Conservation (phyloP, 2,797 vertebrate species). For the Myotis myotis region DNA sequence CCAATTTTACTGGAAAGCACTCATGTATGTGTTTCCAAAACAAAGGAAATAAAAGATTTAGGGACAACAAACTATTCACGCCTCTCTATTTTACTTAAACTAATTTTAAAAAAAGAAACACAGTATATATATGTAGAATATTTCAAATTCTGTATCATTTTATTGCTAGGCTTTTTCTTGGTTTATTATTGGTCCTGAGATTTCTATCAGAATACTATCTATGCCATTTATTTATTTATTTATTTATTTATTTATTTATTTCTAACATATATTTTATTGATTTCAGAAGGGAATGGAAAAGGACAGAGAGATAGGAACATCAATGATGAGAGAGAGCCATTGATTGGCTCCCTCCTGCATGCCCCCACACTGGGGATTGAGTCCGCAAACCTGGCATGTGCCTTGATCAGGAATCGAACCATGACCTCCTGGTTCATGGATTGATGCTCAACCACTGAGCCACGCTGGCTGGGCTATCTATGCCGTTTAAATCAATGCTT, state of each 20-base stretch:
- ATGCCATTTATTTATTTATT: not conserved
- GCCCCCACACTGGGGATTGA: no score
- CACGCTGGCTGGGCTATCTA: no score
- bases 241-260: not conserved
- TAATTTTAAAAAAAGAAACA: not conserved
- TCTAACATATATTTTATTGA: no score
- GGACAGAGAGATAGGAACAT: no score
- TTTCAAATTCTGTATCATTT: slow-evolving; percentile 18
- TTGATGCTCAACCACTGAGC: no score
- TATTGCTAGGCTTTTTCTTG: not conserved
- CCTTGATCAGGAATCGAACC: no score
- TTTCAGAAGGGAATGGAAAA: no score
- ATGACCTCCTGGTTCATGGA: no score
- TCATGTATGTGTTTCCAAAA: not conserved
- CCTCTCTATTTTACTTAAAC: slow-evolving; percentile 4
- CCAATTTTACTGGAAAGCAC: slow-evolving; percentile 25
- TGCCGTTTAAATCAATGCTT: no score
- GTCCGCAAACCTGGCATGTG: no score
- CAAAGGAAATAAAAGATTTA: not conserved
- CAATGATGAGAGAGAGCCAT: no score
- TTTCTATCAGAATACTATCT: slow-evolving; percentile 2
- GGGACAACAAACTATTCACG: not conserved
- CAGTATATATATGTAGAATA: not conserved
- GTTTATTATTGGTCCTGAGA: not conserved
- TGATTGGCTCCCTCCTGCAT: no score